Evolutionary conservation across 2,797 vertebrate species (phyloP), one percentile per base, ranked within the genome.

Genomic region (Tangara arthus): DNA sequence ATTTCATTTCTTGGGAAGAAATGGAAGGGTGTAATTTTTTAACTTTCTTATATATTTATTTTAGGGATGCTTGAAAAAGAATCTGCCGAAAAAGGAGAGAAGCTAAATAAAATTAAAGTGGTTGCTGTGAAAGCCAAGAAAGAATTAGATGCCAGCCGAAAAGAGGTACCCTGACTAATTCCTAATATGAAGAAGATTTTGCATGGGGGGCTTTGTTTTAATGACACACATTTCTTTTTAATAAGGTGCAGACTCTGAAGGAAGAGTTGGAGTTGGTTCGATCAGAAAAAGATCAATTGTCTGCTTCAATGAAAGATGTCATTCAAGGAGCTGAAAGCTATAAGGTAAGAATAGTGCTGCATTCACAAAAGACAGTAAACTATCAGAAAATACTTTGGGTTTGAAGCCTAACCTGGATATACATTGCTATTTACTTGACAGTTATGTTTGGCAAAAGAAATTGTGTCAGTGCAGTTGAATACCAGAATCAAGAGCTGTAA

Each of bases 91-190:
- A 99, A 98, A 94, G 98, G 99, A 9, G 99, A 99, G 78, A 99
- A 98, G 96, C 98, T 98, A 96, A 99, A 98, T 96, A 99, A 99
- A 97, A 98, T 99, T 78, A 99, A 99, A 97, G 97, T 99, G 27
- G 99, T 99, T 59, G 99, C 99, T 53, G 97, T 99, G 80, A 99
- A 99, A 97, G 99, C 99, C 72, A 99, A 98, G 96, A 99, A 99
- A 95, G 99, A 99, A 94, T 97, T 99, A 94, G 99, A 99, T 93
- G 96, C 72, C 82, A 99, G 97, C 92, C 98, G 98, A 97, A 99
- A 99, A 97, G 99, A 99, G 99, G 99, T 99, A 98, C 82, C 37
- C 13, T 91, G 11, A 32, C 35, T 68, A 9, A 37, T 94, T 32
- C 44, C n/a, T 65, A 79, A 11, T 86, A 10, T 17, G n/a, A 71